Evolutionary conservation across 2,113 vertebrate genomes (phyloP).

Genomic region (Ibidorhyncha struthersii): DNA sequence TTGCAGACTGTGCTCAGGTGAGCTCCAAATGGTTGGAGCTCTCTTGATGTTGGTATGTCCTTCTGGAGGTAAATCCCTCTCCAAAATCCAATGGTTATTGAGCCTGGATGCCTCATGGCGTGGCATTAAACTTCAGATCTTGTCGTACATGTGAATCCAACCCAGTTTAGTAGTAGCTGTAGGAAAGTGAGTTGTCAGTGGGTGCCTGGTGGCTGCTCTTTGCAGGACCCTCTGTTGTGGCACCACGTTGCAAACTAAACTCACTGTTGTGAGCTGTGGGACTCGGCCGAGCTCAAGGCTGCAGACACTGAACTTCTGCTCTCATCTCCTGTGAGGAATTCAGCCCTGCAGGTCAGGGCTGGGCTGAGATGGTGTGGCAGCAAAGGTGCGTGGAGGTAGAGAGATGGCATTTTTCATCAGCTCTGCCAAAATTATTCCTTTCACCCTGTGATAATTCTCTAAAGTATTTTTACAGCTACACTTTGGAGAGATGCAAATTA

Average conservation of each 20-base stretch:
- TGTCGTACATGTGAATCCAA: not conserved
- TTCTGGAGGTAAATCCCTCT: not conserved
- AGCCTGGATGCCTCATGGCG: not conserved
- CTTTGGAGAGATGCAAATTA: not conserved
- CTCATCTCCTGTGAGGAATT: not conserved
- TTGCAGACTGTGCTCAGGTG: not conserved
- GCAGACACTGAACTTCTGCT: not conserved
- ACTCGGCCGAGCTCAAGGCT: not conserved
- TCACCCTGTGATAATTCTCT: not conserved
- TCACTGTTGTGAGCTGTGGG: not conserved
- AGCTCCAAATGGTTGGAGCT: not conserved
- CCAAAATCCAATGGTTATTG: not conserved
- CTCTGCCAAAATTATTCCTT: not conserved
- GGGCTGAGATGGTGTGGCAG: not conserved
- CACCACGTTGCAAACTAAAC: not conserved
- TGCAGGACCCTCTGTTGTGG: not conserved
- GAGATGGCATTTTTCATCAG: not conserved
- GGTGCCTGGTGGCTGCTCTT: not conserved
- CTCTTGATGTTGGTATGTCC: not conserved
- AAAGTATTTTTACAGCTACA: not conserved
- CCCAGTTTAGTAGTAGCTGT: not conserved
- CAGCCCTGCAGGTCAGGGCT: not conserved
- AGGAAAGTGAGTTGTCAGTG: not conserved
- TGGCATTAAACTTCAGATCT: not conserved
- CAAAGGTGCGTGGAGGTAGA: not conserved